These are phyloP conservation scores for Agrochola macilenta DNA, from an alignment of 2,888 invertebrate genomes.

Conservation along the genomic window DNA sequence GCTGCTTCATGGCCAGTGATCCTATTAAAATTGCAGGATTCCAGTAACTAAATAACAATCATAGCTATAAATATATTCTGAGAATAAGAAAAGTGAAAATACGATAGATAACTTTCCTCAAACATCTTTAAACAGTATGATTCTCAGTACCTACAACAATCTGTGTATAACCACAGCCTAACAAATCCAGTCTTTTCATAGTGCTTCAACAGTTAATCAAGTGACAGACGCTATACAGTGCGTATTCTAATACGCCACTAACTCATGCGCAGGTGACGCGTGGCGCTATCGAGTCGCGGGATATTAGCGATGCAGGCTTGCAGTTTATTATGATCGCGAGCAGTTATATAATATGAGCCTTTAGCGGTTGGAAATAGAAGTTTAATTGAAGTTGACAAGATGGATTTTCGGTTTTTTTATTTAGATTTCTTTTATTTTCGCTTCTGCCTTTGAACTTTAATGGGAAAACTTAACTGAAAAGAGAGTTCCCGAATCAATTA, in stretches of 20 bases:
- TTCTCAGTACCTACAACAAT: not conserved
- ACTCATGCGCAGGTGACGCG: constrained; percentile 48
- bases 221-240: constrained; percentile 31
- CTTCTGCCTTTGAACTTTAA: too few species aligned
- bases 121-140: not conserved
- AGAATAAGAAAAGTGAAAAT: not conserved
- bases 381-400: not conserved
- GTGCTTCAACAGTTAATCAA: constrained; percentile 31
- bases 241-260: constrained; percentile 51
- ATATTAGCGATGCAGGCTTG: constrained; percentile 17
- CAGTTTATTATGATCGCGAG: constrained; percentile 26
- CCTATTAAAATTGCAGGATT: not conserved
- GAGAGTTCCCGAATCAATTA: too few species aligned
- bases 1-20: not conserved
- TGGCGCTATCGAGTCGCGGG: constrained; percentile 40
- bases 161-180: not conserved
- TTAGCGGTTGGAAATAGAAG: not conserved
- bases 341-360: not conserved
- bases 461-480: not conserved
- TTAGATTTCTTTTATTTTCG: not conserved
- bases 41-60: not conserved
- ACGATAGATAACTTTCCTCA: not conserved
- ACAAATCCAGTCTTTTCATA: constrained; percentile 20
- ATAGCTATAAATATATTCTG: not conserved
- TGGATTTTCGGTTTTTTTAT: not conserved